A percentile compares a stretch with the other conserved stretches of the same genome.
phyloP scores from a whole-genome alignment of 2,113 vertebrate species.

The Antigone vipio region DNA sequence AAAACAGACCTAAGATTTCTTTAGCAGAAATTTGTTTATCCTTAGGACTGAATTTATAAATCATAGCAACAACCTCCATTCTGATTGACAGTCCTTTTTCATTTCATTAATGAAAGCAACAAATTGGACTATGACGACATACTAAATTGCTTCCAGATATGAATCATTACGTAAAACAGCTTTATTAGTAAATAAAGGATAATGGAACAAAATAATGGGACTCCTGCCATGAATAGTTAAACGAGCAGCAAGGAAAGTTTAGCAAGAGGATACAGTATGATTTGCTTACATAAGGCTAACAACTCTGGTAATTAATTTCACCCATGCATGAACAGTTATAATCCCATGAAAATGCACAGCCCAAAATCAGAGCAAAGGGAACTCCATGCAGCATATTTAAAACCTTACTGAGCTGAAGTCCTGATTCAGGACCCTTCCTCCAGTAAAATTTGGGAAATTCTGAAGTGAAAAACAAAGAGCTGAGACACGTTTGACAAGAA shows the following conservation, averaged over 20 bases:
- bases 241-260: background rate
- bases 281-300: conserved; percentile 3
- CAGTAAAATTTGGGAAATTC: background rate
- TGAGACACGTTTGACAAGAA: background rate
- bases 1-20: background rate
- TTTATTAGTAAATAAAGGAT: conserved; percentile 17
- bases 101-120: background rate
- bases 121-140: background rate
- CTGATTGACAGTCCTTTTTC: background rate
- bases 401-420: background rate
- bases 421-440: background rate
- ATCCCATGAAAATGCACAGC: background rate
- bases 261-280: background rate
- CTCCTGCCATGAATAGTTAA: background rate
- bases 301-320: conserved; percentile 19
- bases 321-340: background rate
- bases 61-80: background rate
- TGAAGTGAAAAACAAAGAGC: background rate
- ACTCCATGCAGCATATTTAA: background rate
- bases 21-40: background rate
- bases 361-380: background rate
- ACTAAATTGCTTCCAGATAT: background rate
- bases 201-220: conserved; percentile 11
- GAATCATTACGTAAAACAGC: background rate
- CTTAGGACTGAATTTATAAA: background rate